Evolutionary conservation across 2,797 vertebrate genomes (phyloP).

Genomic region (Poecile montanus): DNA sequence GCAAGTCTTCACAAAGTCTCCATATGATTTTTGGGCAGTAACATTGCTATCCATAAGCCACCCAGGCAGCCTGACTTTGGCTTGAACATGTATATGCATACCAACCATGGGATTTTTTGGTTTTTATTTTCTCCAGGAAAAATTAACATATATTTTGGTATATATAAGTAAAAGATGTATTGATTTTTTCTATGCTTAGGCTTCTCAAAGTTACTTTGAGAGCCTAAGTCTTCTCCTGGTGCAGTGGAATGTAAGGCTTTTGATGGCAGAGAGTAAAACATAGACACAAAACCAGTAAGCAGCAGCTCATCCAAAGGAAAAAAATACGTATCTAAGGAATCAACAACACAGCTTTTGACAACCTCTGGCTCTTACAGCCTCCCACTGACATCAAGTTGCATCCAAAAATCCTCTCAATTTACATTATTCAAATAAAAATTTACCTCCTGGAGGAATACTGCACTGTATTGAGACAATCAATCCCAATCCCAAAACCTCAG

Average conservation of each 20-base stretch:
- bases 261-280: neutral
- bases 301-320: neutral
- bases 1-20: neutral
- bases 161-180: neutral
- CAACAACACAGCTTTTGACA: neutral
- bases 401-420: neutral
- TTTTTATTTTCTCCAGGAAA: neutral
- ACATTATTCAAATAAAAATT: neutral
- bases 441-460: neutral
- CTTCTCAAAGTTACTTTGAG: neutral
- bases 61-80: neutral
- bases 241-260: neutral
- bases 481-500: neutral
- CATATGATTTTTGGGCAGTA: neutral
- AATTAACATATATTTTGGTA: neutral
- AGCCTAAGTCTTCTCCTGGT: neutral
- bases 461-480: neutral
- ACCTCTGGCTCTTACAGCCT: neutral
- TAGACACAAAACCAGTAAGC: neutral
- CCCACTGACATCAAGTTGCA: neutral
- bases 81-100: neutral
- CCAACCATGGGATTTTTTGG: rapidly evolving
- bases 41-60: neutral
- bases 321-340: neutral
- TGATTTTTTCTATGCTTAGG: neutral